A percentile compares a stretch with the other conserved stretches of the same genome.
These are phyloP conservation scores for Siniperca knerii DNA, from an alignment of 2,113 vertebrate species.

Conservation along the genomic window DNA sequence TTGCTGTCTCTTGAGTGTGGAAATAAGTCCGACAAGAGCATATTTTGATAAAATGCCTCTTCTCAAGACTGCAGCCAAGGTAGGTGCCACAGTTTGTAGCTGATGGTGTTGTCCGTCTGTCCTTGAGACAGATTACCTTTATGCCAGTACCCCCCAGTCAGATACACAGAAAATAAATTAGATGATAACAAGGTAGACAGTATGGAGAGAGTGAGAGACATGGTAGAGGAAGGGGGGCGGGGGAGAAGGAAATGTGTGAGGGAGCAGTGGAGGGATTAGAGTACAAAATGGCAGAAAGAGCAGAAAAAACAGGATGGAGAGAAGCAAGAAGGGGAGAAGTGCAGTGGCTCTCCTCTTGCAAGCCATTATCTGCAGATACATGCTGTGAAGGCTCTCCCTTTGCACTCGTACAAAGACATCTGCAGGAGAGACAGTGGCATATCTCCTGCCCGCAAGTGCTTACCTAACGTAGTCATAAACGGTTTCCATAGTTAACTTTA, in stretches of 20 bases:
- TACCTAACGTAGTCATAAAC: conserved; percentile 9
- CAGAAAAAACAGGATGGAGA: conserved; percentile 12
- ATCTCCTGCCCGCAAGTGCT: conserved; percentile 11
- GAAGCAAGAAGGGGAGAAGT: conserved; percentile 8
- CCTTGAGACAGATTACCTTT: conserved; percentile 67
- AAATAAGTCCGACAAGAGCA: conserved; percentile 15
- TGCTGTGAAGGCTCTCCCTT: conserved; percentile 42
- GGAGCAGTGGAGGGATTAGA: not conserved
- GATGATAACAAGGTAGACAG: conserved; percentile 52
- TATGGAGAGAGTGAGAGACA: conserved; percentile 35
- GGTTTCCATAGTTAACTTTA: conserved; percentile 9
- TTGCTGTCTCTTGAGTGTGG: not conserved
- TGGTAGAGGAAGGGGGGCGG: not conserved
- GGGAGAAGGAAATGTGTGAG: not conserved
- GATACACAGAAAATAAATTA: conserved; percentile 62
- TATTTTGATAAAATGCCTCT: conserved; percentile 44
- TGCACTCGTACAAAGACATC: conserved; percentile 26
- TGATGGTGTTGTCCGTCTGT: conserved; percentile 44
- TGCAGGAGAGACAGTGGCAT: conserved; percentile 27
- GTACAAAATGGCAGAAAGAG: conserved; percentile 38
- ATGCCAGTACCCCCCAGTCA: conserved; percentile 34
- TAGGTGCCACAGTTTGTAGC: conserved; percentile 44
- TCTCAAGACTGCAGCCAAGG: conserved; percentile 27
- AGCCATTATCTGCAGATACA: conserved; percentile 62
- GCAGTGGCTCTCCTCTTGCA: conserved; percentile 35